These are phyloP conservation scores for Xestia ashworthii DNA, from an alignment of 2,888 invertebrate genomes.

Conservation along the genomic window DNA sequence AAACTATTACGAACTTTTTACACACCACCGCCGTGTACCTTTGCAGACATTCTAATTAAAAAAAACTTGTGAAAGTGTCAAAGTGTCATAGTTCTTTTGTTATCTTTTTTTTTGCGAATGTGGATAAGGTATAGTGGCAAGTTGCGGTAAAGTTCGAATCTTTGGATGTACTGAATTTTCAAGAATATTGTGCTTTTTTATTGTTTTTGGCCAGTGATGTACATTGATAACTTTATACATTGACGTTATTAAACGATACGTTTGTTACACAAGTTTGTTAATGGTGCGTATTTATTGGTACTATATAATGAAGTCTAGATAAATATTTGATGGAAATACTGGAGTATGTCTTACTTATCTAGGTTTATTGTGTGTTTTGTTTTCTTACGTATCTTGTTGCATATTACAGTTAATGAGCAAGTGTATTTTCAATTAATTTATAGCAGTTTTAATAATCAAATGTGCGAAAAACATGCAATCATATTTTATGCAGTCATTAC, in stretches of 20 bases:
- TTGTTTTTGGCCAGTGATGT: constrained; percentile 57
- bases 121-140: constrained; percentile 81
- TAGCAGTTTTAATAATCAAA: background rate
- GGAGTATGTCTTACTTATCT: constrained; percentile 52
- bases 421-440: background rate
- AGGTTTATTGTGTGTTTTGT: constrained; percentile 55
- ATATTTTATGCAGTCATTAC: background rate
- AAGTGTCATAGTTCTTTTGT: constrained; percentile 69
- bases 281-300: constrained; percentile 65
- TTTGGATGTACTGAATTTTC: constrained; percentile 77
- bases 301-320: constrained; percentile 60
- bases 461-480: background rate
- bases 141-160: constrained; percentile 82
- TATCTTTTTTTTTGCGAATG: constrained; percentile 61
- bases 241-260: constrained; percentile 54
- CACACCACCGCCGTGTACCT: constrained; percentile 70
- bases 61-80: constrained; percentile 72
- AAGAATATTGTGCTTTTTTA: constrained; percentile 66
- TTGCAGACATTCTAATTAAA: constrained; percentile 66
- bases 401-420: constrained; percentile 23
- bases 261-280: constrained; percentile 49
- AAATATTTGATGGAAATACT: constrained; percentile 60
- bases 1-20: constrained; percentile 80
- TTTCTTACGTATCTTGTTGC: constrained; percentile 31
- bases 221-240: constrained; percentile 61